A percentile compares a stretch with the other conserved stretches of the same genome.
These are phyloP conservation scores for Halichoeres trimaculatus DNA, from an alignment of 2,113 vertebrate genomes.

Conservation along the genomic window DNA sequence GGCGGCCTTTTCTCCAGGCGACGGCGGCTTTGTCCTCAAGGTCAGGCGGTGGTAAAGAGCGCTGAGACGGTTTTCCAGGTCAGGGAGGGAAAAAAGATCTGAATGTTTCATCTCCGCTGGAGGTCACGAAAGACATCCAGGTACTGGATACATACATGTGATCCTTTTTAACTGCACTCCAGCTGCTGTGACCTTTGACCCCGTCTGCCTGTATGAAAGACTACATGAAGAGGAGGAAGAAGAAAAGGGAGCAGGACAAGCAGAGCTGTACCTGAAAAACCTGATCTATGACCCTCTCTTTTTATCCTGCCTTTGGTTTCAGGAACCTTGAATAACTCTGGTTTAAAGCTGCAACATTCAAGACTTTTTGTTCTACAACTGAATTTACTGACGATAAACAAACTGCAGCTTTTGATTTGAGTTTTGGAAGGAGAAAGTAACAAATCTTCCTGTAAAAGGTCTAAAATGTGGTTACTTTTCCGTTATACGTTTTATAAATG, in stretches of 20 bases:
- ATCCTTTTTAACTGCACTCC: constrained; percentile 36
- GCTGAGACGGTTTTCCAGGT: constrained; percentile 39
- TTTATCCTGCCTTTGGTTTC: neutral
- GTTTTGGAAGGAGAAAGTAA: neutral
- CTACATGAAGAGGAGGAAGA: neutral
- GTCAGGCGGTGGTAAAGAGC: constrained; percentile 21
- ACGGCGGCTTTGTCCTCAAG: constrained; percentile 19
- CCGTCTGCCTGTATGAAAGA: neutral
- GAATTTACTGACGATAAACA: neutral
- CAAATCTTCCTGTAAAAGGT: too few relatives aligned
- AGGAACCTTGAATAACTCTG: too few relatives aligned
- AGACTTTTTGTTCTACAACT: neutral
- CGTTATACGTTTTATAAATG: too few relatives aligned
- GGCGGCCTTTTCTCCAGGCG: constrained; percentile 27
- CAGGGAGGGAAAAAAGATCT: neutral
- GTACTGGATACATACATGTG: constrained; percentile 31
- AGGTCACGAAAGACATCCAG: constrained; percentile 40
- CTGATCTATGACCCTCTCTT: neutral
- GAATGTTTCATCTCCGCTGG: constrained; percentile 7
- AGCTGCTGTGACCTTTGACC: constrained; percentile 36
- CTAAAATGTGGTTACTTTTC: too few relatives aligned
- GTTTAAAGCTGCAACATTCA: neutral
- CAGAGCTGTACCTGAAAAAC: neutral
- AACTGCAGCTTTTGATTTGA: neutral
- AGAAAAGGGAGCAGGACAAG: neutral